Evolutionary conservation across 2,113 vertebrate species (phyloP).

Genomic region (Oryzias woworae): DNA sequence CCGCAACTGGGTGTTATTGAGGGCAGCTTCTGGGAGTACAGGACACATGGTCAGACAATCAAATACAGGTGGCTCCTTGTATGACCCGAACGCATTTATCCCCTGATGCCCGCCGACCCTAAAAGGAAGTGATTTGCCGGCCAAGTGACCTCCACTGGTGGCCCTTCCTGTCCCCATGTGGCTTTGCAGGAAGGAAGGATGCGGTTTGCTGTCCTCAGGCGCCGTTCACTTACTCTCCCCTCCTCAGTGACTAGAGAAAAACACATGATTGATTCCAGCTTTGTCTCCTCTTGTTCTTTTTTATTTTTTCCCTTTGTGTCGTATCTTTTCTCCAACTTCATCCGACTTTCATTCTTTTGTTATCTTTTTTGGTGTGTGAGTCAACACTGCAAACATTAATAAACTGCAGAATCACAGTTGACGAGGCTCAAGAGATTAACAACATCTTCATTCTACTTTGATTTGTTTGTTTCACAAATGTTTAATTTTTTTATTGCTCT

Average conservation of each 20-base stretch:
- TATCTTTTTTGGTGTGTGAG: conserved; percentile 61
- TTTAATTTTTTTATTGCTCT: conserved; percentile 66
- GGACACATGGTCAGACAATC: conserved; percentile 45
- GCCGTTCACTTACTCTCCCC: conserved; percentile 51
- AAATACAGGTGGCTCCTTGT: conserved; percentile 63
- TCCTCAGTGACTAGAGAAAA: conserved; percentile 63
- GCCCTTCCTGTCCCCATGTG: conserved; percentile 74
- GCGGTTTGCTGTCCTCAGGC: conserved; percentile 83
- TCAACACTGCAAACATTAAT: conserved; percentile 75
- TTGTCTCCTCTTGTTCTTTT: conserved; percentile 50
- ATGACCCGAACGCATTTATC: conserved; percentile 73
- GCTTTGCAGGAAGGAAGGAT: conserved; percentile 87
- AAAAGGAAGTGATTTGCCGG: conserved; percentile 67
- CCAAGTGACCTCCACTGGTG: conserved; percentile 73
- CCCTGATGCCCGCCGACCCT: conserved; percentile 67
- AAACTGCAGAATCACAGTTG: conserved; percentile 37
- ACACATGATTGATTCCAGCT: conserved; percentile 87
- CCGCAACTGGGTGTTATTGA: conserved; percentile 62
- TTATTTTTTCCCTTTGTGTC: conserved; percentile 45
- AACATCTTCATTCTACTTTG: conserved; percentile 16
- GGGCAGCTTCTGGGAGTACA: conserved; percentile 21
- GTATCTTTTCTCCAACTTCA: conserved; percentile 41
- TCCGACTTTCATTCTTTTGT: conserved; percentile 33
- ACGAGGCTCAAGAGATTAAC: conserved; percentile 33
- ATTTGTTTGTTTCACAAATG: conserved; percentile 58